Evolutionary conservation across 2,113 vertebrate genomes (phyloP).

Genomic region (Ivindomyrus marchei): DNA sequence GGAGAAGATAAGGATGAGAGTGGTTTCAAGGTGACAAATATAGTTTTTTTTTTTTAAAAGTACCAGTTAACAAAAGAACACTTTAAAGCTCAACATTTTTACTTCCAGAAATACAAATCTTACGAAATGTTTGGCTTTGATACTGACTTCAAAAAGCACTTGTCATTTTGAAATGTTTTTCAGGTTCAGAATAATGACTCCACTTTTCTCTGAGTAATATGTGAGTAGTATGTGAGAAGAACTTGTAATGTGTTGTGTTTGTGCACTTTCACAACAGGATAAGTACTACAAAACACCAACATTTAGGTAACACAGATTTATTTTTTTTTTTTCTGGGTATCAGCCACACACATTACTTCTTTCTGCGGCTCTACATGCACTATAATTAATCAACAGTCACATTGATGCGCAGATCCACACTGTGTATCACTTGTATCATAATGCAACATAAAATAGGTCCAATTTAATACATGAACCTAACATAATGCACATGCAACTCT

Average conservation of each 20-base stretch:
- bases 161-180: neutral
- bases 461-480: too few species aligned
- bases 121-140: neutral
- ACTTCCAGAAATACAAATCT: neutral
- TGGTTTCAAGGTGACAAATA: slow-evolving; percentile 10
- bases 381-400: too few species aligned
- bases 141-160: neutral
- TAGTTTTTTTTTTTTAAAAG: neutral
- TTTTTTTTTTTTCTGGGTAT: too few species aligned
- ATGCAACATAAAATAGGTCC: too few species aligned
- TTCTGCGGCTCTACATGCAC: too few species aligned
- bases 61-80: neutral
- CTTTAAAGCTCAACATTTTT: neutral
- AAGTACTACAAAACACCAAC: too few species aligned
- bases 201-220: neutral
- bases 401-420: too few species aligned
- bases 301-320: too few species aligned
- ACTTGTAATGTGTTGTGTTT: neutral
- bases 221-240: neutral
- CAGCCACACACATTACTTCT: too few species aligned
- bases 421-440: too few species aligned
- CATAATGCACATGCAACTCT: neutral
- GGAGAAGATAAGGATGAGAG: neutral
- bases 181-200: neutral
- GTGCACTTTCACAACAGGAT: too few species aligned